Percentiles rank a stretch among this genome's conserved stretches.
phyloP scores from a whole-genome alignment of 1,140 invertebrate genomes.

The Paraescarpia echinospica region DNA sequence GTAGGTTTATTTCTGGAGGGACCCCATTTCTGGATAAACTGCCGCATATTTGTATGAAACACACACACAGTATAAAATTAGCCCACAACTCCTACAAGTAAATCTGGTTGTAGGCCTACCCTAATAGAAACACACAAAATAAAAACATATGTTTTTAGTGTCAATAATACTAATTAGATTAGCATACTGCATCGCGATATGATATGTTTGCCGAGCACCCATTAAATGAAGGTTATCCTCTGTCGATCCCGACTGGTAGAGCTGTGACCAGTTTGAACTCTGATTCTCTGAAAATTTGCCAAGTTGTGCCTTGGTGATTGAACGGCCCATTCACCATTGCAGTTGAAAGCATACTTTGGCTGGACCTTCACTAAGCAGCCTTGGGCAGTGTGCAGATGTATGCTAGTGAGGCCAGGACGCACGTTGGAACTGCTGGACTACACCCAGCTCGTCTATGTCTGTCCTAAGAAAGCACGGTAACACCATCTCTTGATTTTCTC shows the following conservation, averaged over 20 bases:
- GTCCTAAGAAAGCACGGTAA: conserved; percentile 4
- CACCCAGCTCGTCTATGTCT: not conserved
- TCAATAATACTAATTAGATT: not conserved
- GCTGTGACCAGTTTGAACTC: not conserved
- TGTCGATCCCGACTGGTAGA: not conserved
- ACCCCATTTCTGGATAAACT: not conserved
- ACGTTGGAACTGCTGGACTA: not conserved
- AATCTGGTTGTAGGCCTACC: not conserved
- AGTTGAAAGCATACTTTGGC: not conserved
- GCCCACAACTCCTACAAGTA: not conserved
- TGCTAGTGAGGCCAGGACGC: not conserved
- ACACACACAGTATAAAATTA: not conserved
- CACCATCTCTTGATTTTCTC: not conserved
- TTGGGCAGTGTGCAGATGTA: not conserved
- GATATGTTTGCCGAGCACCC: not conserved
- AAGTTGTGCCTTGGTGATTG: not conserved
- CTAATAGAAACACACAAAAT: not conserved
- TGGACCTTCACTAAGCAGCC: not conserved
- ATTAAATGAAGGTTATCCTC: not conserved
- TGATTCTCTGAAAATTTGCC: not conserved
- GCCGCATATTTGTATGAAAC: not conserved
- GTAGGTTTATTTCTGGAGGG: not conserved
- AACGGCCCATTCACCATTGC: not conserved
- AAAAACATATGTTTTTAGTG: not conserved
- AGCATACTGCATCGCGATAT: not conserved